Evolutionary conservation across 2,888 invertebrate genomes (phyloP).

Genomic region (Eupelmus urozonus): DNA sequence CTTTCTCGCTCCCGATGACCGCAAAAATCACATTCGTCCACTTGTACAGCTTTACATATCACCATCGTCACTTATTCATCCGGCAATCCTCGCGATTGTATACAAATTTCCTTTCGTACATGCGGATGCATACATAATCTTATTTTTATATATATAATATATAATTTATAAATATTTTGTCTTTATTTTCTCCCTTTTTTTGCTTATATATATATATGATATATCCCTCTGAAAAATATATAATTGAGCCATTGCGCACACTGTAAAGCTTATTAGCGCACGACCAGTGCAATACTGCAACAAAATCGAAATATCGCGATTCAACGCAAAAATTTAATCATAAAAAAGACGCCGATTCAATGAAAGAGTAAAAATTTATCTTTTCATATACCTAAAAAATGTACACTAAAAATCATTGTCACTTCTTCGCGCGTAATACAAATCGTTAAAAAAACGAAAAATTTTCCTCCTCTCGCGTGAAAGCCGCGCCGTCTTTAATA

Average conservation of each 20-base stretch:
- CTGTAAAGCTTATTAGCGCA: not conserved
- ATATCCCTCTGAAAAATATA: constrained; percentile 59
- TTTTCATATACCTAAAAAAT: too few species aligned
- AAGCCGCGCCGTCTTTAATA: too few species aligned
- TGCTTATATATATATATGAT: constrained; percentile 60
- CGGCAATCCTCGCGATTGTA: not conserved
- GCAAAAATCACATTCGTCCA: constrained; percentile 20
- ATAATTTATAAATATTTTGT: constrained; percentile 41
- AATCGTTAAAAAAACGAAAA: too few species aligned
- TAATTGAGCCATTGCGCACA: constrained; percentile 18
- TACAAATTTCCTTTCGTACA: constrained; percentile 21
- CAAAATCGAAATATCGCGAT: constrained; percentile 4
- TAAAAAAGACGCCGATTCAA: too few species aligned
- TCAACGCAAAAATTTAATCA: too few species aligned
- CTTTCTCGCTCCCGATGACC: not conserved
- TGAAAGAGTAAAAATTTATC: too few species aligned
- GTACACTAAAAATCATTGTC: too few species aligned
- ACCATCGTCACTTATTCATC: not conserved
- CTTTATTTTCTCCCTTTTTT: constrained; percentile 20
- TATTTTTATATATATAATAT: constrained; percentile 21
- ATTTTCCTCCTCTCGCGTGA: too few species aligned
- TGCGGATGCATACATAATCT: constrained; percentile 32
- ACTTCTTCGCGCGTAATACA: too few species aligned
- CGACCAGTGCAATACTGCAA: constrained; percentile 13
- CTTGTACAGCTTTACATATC: constrained; percentile 1